Evolutionary conservation across 2,888 invertebrate genomes (phyloP).

Genomic region (Amorpha juglandis): DNA sequence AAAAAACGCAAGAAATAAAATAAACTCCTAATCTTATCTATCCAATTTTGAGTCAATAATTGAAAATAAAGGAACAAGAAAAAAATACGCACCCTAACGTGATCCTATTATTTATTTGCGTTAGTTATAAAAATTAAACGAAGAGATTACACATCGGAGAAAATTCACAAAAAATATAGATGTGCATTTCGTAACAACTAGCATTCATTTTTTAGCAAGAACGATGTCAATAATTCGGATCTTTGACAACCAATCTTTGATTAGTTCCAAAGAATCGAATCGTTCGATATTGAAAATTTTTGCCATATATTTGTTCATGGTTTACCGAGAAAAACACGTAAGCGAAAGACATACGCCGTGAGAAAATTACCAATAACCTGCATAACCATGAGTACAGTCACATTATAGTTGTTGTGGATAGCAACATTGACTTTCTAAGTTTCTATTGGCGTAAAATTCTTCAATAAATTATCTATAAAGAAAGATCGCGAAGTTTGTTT

Average conservation of each 20-base stretch:
- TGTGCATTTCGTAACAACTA: neutral
- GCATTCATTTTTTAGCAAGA: neutral
- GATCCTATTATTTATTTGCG: too few relatives aligned
- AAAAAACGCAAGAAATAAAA: too few relatives aligned
- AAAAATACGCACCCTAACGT: too few relatives aligned
- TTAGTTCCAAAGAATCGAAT: constrained; percentile 11
- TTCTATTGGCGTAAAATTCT: constrained; percentile 29
- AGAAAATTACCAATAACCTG: constrained; percentile 44
- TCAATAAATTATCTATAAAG: neutral
- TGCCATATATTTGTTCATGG: neutral
- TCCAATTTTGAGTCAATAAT: neutral
- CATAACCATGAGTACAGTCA: constrained; percentile 31
- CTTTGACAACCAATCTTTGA: neutral
- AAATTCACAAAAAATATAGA: neutral
- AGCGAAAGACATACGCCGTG: constrained; percentile 49
- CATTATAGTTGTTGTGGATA: constrained; percentile 15
- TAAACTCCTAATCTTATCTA: too few relatives aligned
- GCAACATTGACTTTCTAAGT: constrained; percentile 31
- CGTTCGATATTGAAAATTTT: constrained; percentile 7
- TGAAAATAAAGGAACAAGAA: too few relatives aligned
- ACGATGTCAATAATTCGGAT: neutral
- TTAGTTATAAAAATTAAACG: neutral
- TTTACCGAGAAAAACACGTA: constrained; percentile 48
- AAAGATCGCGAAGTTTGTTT: neutral
- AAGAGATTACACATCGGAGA: too few relatives aligned